phyloP scores from a whole-genome alignment of 2,797 vertebrate genomes.

The Parotocinclus haroldoi region DNA sequence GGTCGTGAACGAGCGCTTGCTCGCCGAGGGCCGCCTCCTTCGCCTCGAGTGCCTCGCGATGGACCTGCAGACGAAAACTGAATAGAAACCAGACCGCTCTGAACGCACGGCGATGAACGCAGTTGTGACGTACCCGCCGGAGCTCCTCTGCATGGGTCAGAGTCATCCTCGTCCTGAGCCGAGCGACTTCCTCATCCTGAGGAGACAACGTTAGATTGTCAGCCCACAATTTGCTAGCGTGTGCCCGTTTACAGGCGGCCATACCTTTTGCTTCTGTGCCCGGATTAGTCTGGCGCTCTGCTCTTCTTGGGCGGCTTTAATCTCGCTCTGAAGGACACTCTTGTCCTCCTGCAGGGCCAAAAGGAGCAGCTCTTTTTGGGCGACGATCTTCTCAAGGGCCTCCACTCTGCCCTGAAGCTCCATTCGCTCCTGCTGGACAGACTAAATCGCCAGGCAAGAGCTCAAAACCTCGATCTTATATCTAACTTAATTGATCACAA shows the following conservation, averaged over 20 bases:
- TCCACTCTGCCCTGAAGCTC: slow-evolving; percentile 44
- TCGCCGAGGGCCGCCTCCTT: slow-evolving; percentile 4
- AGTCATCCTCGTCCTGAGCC: slow-evolving; percentile 52
- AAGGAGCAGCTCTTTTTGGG: slow-evolving; percentile 70
- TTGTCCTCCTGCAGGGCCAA: slow-evolving; percentile 51
- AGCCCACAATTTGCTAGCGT: no score
- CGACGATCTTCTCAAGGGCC: slow-evolving; percentile 62
- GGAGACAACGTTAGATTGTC: slow-evolving; percentile 3
- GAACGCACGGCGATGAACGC: no score
- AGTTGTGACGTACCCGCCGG: slow-evolving; percentile 54
- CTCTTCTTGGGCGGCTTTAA: slow-evolving; percentile 49
- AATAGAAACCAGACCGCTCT: no score
- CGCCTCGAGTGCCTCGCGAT: not conserved
- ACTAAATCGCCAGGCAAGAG: slow-evolving; percentile 11
- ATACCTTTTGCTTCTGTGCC: slow-evolving; percentile 48
- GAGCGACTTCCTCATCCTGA: slow-evolving; percentile 58
- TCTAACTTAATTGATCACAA: no score
- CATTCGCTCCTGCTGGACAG: slow-evolving; percentile 49
- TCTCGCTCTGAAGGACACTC: slow-evolving; percentile 52
- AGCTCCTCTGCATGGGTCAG: slow-evolving; percentile 53
- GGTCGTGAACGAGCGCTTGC: not conserved
- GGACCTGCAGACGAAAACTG: not conserved
- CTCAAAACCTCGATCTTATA: no score
- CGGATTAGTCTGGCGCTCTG: slow-evolving; percentile 49
- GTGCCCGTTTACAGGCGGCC: not conserved